Percentiles rank a stretch among this genome's conserved stretches.
Evolutionary conservation across 2,113 vertebrate genomes (phyloP).

Genomic region (Penelope pileata): DNA sequence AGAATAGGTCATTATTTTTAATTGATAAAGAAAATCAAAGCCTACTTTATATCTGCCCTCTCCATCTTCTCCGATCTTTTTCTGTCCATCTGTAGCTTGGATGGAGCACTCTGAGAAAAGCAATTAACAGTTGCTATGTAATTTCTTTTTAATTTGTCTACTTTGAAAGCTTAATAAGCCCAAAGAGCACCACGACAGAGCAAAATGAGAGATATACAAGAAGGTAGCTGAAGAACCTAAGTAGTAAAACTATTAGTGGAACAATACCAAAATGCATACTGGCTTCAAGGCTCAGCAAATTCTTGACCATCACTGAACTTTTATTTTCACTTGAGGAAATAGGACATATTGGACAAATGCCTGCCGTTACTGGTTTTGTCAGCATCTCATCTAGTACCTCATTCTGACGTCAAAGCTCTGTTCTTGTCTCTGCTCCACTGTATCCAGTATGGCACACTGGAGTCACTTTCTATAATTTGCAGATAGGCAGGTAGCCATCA

Average conservation of each 20-base stretch:
- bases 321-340: not conserved
- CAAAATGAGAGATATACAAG: not conserved
- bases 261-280: not conserved
- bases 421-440: not conserved
- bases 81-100: not conserved
- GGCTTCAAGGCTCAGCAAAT: not conserved
- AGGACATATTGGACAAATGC: not conserved
- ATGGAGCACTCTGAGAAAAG: not conserved
- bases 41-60: not conserved
- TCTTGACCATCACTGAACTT: not conserved
- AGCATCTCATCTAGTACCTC: not conserved
- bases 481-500: constrained; percentile 18
- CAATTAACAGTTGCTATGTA: not conserved
- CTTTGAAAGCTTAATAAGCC: not conserved
- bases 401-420: not conserved
- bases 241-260: not conserved
- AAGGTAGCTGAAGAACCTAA: not conserved
- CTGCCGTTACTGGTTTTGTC: not conserved
- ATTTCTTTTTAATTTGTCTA: not conserved
- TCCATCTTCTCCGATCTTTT: not conserved
- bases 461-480: not conserved
- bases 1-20: not conserved
- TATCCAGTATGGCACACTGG: not conserved
- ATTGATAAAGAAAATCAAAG: not conserved
- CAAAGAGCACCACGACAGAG: not conserved